These are phyloP conservation scores for Oncorhynchus nerka DNA, from an alignment of 2,113 vertebrate genomes.

Conservation along the genomic window DNA sequence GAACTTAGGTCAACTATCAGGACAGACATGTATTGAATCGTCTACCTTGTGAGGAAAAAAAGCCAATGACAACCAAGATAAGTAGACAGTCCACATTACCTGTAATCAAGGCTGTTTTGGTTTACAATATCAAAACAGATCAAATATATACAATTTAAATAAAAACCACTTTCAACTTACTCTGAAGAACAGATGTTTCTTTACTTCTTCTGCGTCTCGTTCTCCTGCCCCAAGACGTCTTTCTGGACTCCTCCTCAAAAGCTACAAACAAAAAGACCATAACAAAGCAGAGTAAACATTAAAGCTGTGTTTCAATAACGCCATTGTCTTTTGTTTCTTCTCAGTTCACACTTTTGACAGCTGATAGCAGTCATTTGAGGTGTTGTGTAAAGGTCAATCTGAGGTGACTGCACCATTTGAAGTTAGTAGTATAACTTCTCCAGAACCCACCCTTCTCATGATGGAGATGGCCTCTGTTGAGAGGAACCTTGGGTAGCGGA, in stretches of 20 bases:
- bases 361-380: neutral
- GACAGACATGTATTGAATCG: neutral
- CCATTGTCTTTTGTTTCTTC: neutral
- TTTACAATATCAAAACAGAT: neutral
- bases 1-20: neutral
- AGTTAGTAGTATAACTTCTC: no score
- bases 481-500: constrained; percentile 94
- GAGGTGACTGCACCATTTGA: no score
- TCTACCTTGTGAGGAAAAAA: no score
- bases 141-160: no score
- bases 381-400: neutral
- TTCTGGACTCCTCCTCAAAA: constrained; percentile 94
- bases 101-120: neutral
- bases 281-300: neutral
- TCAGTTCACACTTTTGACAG: no score
- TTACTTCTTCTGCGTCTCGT: constrained; percentile 95
- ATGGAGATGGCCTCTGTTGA: constrained; percentile 98
- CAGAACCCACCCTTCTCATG: constrained; percentile 88
- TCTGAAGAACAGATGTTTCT: constrained; percentile 96
- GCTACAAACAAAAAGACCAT: constrained; percentile 61
- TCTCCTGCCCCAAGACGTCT: constrained; percentile 93
- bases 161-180: constrained; percentile 64
- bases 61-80: neutral
- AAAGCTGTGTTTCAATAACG: neutral
- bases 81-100: neutral